Percentiles rank a stretch among this genome's conserved stretches.
Evolutionary conservation across 2,113 vertebrate species (phyloP).

Genomic region (Labeo catla): DNA sequence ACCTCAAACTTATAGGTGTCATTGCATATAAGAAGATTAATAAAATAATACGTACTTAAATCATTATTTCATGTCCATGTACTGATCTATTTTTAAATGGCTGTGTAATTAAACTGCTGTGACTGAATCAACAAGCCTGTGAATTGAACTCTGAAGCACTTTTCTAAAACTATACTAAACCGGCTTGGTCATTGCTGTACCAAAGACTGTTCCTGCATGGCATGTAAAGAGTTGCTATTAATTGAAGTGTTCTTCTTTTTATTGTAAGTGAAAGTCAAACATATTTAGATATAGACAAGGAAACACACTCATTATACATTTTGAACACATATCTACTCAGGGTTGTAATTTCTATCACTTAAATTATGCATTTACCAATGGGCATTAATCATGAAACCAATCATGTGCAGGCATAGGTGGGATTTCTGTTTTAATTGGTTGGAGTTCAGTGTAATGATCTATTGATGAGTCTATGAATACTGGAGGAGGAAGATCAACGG

Average conservation of each 20-base stretch:
- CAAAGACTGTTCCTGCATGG: conserved; percentile 61
- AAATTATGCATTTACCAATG: conserved; percentile 22
- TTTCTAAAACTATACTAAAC: not conserved
- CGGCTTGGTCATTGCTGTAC: not conserved
- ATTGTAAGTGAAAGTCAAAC: not conserved
- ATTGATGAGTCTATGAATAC: conserved; percentile 48
- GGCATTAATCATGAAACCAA: conserved; percentile 37
- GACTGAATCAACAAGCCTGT: not conserved
- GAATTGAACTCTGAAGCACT: not conserved
- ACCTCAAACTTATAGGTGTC: not conserved
- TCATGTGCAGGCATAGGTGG: not conserved
- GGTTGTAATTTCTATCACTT: not conserved
- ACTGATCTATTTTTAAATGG: not conserved
- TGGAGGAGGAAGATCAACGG: conserved; percentile 15
- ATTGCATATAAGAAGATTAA: not conserved
- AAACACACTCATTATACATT: not conserved
- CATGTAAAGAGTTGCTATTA: not conserved
- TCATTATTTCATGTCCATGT: not conserved
- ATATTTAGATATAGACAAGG: not conserved
- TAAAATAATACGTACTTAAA: not conserved
- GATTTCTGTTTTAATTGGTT: conserved; percentile 32
- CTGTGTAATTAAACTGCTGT: not conserved
- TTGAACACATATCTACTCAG: not conserved
- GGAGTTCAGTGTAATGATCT: not conserved
- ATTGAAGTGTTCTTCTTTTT: not conserved